Percentiles rank a stretch among this genome's conserved stretches.
phyloP scores from a whole-genome alignment of 2,113 vertebrate genomes.

The Pyrgilauda ruficollis region DNA sequence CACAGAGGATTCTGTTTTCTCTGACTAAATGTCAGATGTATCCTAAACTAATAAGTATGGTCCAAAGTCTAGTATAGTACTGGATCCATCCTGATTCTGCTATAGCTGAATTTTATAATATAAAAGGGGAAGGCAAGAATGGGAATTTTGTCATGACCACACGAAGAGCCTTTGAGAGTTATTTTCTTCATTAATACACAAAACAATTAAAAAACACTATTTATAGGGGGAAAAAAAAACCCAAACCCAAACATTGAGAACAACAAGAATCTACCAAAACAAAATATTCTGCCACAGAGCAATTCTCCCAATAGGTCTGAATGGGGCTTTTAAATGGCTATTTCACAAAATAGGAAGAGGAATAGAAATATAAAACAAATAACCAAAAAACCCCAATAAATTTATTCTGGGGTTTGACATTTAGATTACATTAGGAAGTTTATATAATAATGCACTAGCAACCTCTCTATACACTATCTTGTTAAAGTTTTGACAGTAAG shows the following conservation, averaged over 20 bases:
- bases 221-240: background rate
- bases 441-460: background rate
- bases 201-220: background rate
- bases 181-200: background rate
- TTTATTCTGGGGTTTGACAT: background rate
- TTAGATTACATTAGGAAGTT: conserved; percentile 14
- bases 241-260: background rate
- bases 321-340: background rate
- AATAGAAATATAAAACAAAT: background rate
- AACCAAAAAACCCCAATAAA: background rate
- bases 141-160: background rate
- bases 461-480: background rate
- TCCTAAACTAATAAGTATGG: background rate
- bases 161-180: background rate
- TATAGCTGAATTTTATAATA: background rate
- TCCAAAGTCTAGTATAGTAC: background rate
- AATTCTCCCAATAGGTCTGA: background rate
- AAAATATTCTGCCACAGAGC: background rate
- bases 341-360: background rate
- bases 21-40: background rate
- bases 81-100: background rate
- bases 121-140: background rate
- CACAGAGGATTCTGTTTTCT: fast-evolving
- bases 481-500: conserved; percentile 2
- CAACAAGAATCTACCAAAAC: background rate